Percentiles rank a stretch among this genome's conserved stretches.
Conservation (phyloP, 2,888 invertebrate genomes). For the Pyrochroa serraticornis region DNA sequence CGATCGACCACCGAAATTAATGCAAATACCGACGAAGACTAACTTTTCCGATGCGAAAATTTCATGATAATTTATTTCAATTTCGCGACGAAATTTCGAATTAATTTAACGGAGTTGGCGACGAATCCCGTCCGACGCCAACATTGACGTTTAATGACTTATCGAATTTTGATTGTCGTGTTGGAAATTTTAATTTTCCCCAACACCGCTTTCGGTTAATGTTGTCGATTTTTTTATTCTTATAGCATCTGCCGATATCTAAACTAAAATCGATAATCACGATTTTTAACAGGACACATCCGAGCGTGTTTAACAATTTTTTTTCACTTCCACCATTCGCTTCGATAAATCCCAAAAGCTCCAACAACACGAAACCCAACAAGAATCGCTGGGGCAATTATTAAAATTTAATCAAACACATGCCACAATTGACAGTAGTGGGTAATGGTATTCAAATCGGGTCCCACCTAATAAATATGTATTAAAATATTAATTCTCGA, state of each 20-base stretch:
- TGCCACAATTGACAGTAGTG: too few species aligned
- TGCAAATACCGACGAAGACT: constrained; percentile 18
- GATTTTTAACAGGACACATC: too few species aligned
- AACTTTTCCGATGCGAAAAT: constrained; percentile 29
- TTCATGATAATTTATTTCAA: constrained; percentile 40
- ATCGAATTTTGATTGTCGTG: constrained; percentile 33
- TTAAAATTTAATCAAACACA: too few species aligned
- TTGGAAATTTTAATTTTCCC: background rate
- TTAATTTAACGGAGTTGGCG: constrained; percentile 35
- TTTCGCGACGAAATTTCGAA: constrained; percentile 38
- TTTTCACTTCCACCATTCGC: too few species aligned
- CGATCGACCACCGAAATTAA: constrained; percentile 1
- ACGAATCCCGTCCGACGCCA: constrained; percentile 27
- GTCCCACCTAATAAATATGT: constrained; percentile 50
- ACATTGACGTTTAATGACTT: constrained; percentile 38
- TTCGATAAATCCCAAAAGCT: too few species aligned
- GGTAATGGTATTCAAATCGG: constrained; percentile 12
- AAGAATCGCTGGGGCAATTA: too few species aligned
- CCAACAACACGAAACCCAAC: too few species aligned
- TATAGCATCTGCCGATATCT: too few species aligned
- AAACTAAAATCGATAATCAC: too few species aligned
- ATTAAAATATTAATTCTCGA: constrained; percentile 51
- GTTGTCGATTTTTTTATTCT: too few species aligned
- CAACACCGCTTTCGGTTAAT: constrained; percentile 1
- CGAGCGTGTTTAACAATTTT: too few species aligned